Evolutionary conservation across 2,113 vertebrate genomes (phyloP).

Genomic region (Pterocles orientalis): DNA sequence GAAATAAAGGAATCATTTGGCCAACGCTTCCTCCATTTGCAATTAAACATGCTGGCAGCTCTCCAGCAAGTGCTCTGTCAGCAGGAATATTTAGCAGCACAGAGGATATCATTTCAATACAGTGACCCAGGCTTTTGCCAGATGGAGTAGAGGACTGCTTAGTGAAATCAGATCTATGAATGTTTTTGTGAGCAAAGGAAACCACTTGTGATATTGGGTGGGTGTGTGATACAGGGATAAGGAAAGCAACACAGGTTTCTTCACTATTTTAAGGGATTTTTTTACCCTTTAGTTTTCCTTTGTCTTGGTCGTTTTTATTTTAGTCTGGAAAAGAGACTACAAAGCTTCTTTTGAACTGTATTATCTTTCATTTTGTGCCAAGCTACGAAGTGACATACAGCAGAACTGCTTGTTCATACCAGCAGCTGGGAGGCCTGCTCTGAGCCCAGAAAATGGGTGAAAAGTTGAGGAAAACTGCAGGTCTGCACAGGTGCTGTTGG

Average conservation of each 20-base stretch:
- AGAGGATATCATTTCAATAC: not conserved
- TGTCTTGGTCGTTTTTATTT: not conserved
- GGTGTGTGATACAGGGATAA: not conserved
- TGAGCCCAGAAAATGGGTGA: not conserved
- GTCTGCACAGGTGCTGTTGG: not conserved
- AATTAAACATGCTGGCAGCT: conserved; percentile 34
- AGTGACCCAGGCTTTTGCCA: not conserved
- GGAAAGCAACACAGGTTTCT: not conserved
- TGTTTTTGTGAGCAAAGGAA: not conserved
- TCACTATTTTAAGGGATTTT: not conserved
- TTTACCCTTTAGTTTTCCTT: not conserved
- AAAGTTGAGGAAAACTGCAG: not conserved
- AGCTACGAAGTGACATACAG: not conserved
- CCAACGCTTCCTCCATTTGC: not conserved
- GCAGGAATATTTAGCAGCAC: not conserved
- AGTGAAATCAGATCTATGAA: not conserved
- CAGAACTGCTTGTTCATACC: not conserved
- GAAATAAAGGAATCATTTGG: conserved; percentile 28
- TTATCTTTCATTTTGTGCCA: not conserved
- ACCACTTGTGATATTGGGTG: not conserved
- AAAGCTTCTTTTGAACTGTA: not conserved
- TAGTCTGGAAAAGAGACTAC: not conserved
- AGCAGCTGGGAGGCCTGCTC: not conserved
- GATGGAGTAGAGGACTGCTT: not conserved
- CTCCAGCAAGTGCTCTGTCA: not conserved